Evolutionary conservation across 2,113 vertebrate species (phyloP), one percentile per base, ranked within the genome.

Genomic region (Aldabrachelys gigantea): DNA sequence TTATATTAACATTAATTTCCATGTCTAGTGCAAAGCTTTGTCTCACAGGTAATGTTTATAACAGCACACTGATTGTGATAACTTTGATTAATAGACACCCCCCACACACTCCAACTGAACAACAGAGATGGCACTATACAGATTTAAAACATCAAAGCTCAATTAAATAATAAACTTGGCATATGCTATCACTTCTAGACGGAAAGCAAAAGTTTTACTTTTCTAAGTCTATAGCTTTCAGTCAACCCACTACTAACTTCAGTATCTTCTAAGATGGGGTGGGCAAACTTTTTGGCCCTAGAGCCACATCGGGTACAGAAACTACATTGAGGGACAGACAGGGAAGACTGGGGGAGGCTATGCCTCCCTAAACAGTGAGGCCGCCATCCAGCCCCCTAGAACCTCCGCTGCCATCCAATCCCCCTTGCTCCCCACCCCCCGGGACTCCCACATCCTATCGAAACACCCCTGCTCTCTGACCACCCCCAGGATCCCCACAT

Each of bases 131-230:
- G 97, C 90, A 92, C 92, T 57, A 87, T 82, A 94, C 76, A 76
- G 91, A 94, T 93, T 89, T 57, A 57, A 89, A 87, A 98, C 53
- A 91, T 92, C 85, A 87, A 29, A 97, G 89, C 56, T 92, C 38
- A 89, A 89, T 80, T 94, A 97, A 96, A 97, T 84, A 97, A 91
- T 88, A 94, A 89, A 92, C 78, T 82, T 91, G 80, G 80, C 86
- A 35, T 69, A 93, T 59, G 17, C 78, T 94, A 94, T 57, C 47
- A 80, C 54, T 87, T 95, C 85, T 44, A 80, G 24, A 94, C 86
- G 24, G 90, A 95, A 95, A 95, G 38, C 44, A 95, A 69, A 2
- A n/a, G 13, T 80, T 89, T 72, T 89, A 49, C 59, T 96, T 95
- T 88, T 47, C 47, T 27, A 69, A 76, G 6, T 59, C 83, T 80